Evolutionary conservation across 2,888 invertebrate genomes (phyloP), one percentile per base, ranked within the genome.

Genomic region (Protodeltote pygarga): DNA sequence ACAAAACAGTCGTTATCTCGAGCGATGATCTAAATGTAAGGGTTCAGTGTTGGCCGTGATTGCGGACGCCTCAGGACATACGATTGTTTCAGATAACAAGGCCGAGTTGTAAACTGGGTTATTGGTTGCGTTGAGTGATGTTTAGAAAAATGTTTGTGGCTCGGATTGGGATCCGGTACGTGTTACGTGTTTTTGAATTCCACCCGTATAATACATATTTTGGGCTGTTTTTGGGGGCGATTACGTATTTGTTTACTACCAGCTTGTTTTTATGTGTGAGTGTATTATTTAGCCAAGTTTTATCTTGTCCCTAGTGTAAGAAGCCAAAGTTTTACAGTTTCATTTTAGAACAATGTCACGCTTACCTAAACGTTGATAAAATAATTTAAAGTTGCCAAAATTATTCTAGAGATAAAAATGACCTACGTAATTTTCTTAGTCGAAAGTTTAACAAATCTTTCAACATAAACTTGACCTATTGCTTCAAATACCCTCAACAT

Each of bases 11-110:
- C 73, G 75, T 83, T 87, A 88, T 89, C 88, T 77, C 54, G 50
- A 42, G 67, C 75, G 78, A 80, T 82, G 81, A 87, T 88, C 88
- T 85, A 77, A 84, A 81, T 81, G 82, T 79, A 79, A 76, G 81
- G 82, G 79, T 65, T 57, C 63, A 48, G 61, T 69, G 65, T 67
- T 63, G 68, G 69, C 70, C 62, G 74, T 76, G 83, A 87, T 85
- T 83, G 77, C 79, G 63, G 75, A 65, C 79, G 81, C 83, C 82
- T 73, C 74, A 77, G 80, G 84, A 81, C 81, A 79, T 55, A 71
- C 79, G 83, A 85, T 85, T 77, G 87, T 77, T 79, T 71, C 65
- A 73, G 76, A 73, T 79, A 83, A 81, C 64, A 58, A 58, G 54
- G 51, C 53, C 38, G 34, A 50, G 35, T 65, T 67, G 60, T 62